phyloP scores from a whole-genome alignment of 2,797 vertebrate genomes.

The Rallus crepitans region DNA sequence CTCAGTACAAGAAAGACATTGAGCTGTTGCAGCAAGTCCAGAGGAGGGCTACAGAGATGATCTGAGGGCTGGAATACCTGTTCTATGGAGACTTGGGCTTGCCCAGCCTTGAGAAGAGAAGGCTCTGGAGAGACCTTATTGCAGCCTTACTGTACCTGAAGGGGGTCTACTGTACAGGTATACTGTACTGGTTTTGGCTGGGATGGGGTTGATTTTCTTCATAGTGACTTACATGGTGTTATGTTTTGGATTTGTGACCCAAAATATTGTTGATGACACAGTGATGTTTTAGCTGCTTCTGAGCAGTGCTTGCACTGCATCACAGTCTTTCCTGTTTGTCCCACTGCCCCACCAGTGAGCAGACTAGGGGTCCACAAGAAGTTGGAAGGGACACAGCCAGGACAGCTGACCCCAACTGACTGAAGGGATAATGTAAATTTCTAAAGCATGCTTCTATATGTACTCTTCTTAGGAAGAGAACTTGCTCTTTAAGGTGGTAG shows the following conservation, averaged over 20 bases:
- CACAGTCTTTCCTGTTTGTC: neutral
- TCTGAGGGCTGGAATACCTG: too few relatives aligned
- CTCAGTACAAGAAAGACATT: too few relatives aligned
- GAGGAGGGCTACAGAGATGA: too few relatives aligned
- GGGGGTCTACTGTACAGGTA: too few relatives aligned
- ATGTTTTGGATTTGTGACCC: neutral
- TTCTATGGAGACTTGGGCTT: too few relatives aligned
- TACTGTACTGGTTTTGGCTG: neutral
- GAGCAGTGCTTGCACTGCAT: neutral
- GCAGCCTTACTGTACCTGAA: too few relatives aligned
- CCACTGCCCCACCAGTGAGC: accelerated
- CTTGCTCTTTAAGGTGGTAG: neutral
- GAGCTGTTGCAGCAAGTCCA: too few relatives aligned
- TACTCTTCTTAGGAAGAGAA: neutral
- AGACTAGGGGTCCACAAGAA: neutral
- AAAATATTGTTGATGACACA: neutral
- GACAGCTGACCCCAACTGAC: neutral
- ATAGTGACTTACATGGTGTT: neutral
- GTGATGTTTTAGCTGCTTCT: neutral
- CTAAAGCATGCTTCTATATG: neutral
- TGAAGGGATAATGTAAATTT: neutral
- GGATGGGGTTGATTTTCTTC: neutral
- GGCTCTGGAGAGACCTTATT: too few relatives aligned
- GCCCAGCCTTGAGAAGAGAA: too few relatives aligned
- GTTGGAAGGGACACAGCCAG: neutral